These are phyloP conservation scores for Zhengitettix transpicula DNA, from an alignment of 2,888 invertebrate genomes.

Conservation along the genomic window DNA sequence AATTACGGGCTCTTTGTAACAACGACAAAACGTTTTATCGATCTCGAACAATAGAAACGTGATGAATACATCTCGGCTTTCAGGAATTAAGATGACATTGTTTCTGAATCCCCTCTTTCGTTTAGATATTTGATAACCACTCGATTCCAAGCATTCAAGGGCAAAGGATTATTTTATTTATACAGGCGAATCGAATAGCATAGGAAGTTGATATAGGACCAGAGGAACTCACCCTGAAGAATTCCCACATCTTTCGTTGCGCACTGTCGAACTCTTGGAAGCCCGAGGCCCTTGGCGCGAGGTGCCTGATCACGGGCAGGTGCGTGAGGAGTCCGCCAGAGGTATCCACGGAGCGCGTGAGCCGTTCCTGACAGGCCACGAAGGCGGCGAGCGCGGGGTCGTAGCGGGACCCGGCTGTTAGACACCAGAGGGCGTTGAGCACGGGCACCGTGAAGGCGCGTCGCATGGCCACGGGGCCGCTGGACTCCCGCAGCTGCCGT, in stretches of 20 bases:
- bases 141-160: too few species aligned
- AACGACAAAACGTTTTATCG: too few species aligned
- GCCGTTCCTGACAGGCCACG: slow-evolving; percentile 3
- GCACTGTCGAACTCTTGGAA: slow-evolving; percentile 5
- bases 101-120: too few species aligned
- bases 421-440: slow-evolving; percentile 64
- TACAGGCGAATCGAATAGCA: too few species aligned
- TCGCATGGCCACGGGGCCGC: slow-evolving; percentile 5
- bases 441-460: slow-evolving; percentile 39
- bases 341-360: slow-evolving; percentile 4
- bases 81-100: too few species aligned
- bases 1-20: too few species aligned
- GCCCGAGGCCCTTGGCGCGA: slow-evolving; percentile 5
- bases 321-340: slow-evolving; percentile 10
- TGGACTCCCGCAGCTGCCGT: neutral
- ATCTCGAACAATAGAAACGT: too few species aligned
- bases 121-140: too few species aligned
- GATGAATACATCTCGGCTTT: too few species aligned
- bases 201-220: neutral
- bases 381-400: slow-evolving; percentile 7
- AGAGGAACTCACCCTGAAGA: slow-evolving; percentile 6
- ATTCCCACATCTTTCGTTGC: slow-evolving; percentile 9
- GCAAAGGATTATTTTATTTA: too few species aligned
- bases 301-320: slow-evolving; percentile 6
- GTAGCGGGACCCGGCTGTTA: slow-evolving; percentile 49